phyloP scores from a whole-genome alignment of 2,888 invertebrate genomes.

The Drosophila niveifrons region DNA sequence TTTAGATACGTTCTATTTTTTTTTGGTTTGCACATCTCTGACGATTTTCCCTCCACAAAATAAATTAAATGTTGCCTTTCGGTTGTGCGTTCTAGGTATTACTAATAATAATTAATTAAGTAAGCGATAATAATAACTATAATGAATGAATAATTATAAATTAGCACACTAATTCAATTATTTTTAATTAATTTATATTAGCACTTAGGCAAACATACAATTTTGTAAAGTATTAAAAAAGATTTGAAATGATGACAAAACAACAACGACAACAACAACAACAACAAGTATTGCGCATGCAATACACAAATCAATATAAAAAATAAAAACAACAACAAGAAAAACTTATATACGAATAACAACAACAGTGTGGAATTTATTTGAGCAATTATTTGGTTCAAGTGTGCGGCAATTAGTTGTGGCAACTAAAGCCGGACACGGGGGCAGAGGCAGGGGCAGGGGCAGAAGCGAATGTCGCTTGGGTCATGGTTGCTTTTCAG shows the following conservation, averaged over 20 bases:
- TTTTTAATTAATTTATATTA: constrained; percentile 77
- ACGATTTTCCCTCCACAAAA: constrained; percentile 17
- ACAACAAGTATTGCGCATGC: constrained; percentile 58
- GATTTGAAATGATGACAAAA: constrained; percentile 24
- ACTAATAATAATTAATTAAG: constrained; percentile 53
- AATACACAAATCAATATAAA: constrained; percentile 72
- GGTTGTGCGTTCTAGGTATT: constrained; percentile 74
- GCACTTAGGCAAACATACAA: constrained; percentile 49
- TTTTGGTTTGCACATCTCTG: neutral
- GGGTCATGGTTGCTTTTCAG: constrained; percentile 68
- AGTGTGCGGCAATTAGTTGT: constrained; percentile 72
- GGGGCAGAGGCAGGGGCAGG: neutral
- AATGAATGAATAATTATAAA: constrained; percentile 37
- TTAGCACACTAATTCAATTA: constrained; percentile 56
- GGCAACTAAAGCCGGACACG: neutral
- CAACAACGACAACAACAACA: constrained; percentile 10
- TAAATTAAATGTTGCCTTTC: constrained; percentile 49
- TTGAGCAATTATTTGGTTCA: constrained; percentile 71
- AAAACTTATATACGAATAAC: constrained; percentile 33
- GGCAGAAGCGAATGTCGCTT: constrained; percentile 20
- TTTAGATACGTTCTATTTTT: constrained; percentile 22
- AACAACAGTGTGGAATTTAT: constrained; percentile 66
- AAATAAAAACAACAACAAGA: constrained; percentile 45
- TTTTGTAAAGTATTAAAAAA: constrained; percentile 80
- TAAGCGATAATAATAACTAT: constrained; percentile 25